A percentile compares a stretch with the other conserved stretches of the same genome.
These are phyloP conservation scores for Stratiomys singularior DNA, from an alignment of 2,888 invertebrate species.

Conservation along the genomic window DNA sequence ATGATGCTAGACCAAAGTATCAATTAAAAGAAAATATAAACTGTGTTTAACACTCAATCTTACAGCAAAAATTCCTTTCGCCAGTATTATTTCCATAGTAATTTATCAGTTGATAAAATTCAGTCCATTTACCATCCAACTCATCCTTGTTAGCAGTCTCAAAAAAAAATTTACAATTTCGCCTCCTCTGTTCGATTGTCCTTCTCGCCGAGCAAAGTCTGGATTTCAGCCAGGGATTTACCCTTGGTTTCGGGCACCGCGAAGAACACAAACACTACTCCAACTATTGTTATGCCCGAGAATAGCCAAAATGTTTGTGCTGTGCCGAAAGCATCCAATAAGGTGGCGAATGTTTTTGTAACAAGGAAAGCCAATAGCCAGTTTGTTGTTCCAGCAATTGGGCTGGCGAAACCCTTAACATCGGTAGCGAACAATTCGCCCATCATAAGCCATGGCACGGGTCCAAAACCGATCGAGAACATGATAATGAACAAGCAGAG, in stretches of 20 bases:
- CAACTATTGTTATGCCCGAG: conserved; percentile 73
- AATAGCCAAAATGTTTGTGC: conserved; percentile 82
- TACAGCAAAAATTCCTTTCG: no score
- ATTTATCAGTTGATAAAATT: neutral
- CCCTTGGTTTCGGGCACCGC: conserved; percentile 70
- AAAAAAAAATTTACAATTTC: conserved; percentile 28
- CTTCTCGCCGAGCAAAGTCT: conserved; percentile 57
- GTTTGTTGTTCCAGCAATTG: conserved; percentile 83
- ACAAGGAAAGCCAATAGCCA: conserved; percentile 85
- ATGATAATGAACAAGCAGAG: conserved; percentile 81
- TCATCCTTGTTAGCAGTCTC: neutral
- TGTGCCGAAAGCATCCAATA: conserved; percentile 69
- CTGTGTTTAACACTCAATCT: no score
- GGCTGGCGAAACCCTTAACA: conserved; percentile 80
- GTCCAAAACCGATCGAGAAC: conserved; percentile 87
- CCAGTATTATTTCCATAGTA: neutral
- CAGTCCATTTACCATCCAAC: neutral
- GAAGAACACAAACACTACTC: conserved; percentile 75
- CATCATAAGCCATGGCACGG: conserved; percentile 81
- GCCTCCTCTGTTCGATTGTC: conserved; percentile 20
- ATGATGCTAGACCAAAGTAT: conserved; percentile 12
- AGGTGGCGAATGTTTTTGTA: conserved; percentile 75
- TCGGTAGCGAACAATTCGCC: conserved; percentile 84
- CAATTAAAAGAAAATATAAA: conserved; percentile 3
- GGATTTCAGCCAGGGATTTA: conserved; percentile 64